Base-by-base conservation (phyloP, 2,888 invertebrate species). In the Drosophila robusta region DNA sequence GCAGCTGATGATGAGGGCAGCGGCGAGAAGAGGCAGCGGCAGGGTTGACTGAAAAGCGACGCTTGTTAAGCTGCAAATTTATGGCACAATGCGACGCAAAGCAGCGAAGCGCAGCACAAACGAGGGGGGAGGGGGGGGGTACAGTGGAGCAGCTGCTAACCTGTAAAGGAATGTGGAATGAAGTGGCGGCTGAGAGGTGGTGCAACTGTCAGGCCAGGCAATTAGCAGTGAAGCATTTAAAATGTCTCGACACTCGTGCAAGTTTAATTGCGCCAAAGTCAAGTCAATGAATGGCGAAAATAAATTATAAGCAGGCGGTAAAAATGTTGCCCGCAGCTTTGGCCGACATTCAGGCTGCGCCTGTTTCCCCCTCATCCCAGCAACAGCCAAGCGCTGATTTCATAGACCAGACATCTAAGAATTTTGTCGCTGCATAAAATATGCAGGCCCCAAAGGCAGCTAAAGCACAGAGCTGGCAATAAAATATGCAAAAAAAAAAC, bases 21-120 rank as follows among this genome's bases (percentile, higher is more conserved):
- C 18, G 18, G 18, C 18, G 18, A 18, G 18, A 18, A 18, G 18
- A 18, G 18, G 18, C 18, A 18, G 18, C 1, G 12, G 16, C 4
- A 3, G 11, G 29, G 6, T 2, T 16, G 11, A 24, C 14, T n/a
- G 32, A 47, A 41, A 29, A 26, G 41, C 22, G 26, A 18, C 41
- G 34, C 32, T 51, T 52, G 78, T 70, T 73, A 72, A 80, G 76
- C 77, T 76, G 78, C 50, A 70, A 78, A 87, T 89, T 84, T 79
- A 84, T 74, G 71, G 73, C 70, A 65, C 55, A 64, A 63, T 62
- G 62, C 62, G 38, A 55, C 62, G 58, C 44, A 45, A n/a, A 9
- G 32, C 14, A 41, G 62, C 16, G 11, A 26, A n/a, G 11, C 24
- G 41, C 46, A 55, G 61, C 51, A 12, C 12, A 12, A 34, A 34